A percentile compares a stretch with the other conserved stretches of the same genome.
phyloP scores from a whole-genome alignment of 1,140 invertebrate species.

The Dendroctonus ponderosae region DNA sequence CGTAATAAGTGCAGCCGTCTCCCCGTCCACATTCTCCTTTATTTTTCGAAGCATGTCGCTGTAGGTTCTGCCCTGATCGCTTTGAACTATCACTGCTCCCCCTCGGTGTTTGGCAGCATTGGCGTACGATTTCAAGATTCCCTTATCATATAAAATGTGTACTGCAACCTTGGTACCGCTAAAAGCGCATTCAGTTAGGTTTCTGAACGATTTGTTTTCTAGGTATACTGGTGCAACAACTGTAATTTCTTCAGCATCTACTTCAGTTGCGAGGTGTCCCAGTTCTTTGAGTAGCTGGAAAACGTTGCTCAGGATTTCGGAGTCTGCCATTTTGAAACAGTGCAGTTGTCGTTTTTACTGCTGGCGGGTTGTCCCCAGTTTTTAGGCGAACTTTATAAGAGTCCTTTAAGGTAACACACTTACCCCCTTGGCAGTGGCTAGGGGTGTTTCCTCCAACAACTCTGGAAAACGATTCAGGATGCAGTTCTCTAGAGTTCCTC shows the following conservation, averaged over 20 bases:
- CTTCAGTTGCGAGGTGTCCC: neutral
- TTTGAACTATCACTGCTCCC: neutral
- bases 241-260: neutral
- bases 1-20: neutral
- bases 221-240: neutral
- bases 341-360: neutral
- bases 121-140: neutral
- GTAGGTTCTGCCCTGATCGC: neutral
- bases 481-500: too few species aligned
- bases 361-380: neutral
- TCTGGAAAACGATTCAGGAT: neutral
- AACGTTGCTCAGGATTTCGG: neutral
- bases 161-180: neutral
- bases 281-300: neutral
- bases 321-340: neutral
- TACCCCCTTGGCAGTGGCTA: neutral
- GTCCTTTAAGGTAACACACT: neutral
- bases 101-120: neutral
- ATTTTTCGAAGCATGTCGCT: neutral
- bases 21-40: neutral
- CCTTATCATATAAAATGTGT: neutral
- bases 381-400: too few species aligned
- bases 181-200: neutral
- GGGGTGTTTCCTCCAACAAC: neutral
- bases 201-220: neutral